phyloP scores from a whole-genome alignment of 2,888 invertebrate genomes.

The Philonicus albiceps region DNA sequence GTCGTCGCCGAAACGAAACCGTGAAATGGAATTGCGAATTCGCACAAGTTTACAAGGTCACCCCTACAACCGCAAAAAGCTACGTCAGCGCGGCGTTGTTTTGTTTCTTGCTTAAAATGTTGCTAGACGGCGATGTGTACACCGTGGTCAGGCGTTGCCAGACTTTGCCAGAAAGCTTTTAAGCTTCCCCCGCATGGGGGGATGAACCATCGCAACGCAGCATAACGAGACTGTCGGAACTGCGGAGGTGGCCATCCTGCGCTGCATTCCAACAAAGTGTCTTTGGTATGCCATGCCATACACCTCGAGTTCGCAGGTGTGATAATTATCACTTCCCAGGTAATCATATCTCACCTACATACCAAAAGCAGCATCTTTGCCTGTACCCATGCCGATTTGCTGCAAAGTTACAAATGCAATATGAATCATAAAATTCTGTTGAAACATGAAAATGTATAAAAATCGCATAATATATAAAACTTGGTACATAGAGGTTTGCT shows the following conservation, averaged over 20 bases:
- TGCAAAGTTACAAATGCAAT: background rate
- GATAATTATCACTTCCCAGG: background rate
- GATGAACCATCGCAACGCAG: background rate
- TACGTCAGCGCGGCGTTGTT: conserved; percentile 6
- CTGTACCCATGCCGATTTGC: background rate
- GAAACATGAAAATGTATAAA: background rate
- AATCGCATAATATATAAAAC: background rate
- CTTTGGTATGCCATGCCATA: background rate
- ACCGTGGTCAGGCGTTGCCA: background rate
- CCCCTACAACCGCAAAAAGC: background rate
- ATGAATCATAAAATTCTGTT: background rate
- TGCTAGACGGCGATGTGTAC: conserved; percentile 21
- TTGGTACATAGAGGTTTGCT: no score
- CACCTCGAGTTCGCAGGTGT: background rate
- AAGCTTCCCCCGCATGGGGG: background rate
- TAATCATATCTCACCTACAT: background rate
- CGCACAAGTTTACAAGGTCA: conserved; percentile 40
- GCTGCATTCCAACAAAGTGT: background rate
- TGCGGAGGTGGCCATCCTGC: background rate
- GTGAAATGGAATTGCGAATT: conserved; percentile 28
- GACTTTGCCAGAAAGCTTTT: background rate
- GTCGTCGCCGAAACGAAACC: background rate
- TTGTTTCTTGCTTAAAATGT: conserved; percentile 28
- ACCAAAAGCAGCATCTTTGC: background rate
- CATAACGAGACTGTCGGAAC: background rate